Conservation (phyloP, 1,140 invertebrate species). For the Andrena cerasifolii region DNA sequence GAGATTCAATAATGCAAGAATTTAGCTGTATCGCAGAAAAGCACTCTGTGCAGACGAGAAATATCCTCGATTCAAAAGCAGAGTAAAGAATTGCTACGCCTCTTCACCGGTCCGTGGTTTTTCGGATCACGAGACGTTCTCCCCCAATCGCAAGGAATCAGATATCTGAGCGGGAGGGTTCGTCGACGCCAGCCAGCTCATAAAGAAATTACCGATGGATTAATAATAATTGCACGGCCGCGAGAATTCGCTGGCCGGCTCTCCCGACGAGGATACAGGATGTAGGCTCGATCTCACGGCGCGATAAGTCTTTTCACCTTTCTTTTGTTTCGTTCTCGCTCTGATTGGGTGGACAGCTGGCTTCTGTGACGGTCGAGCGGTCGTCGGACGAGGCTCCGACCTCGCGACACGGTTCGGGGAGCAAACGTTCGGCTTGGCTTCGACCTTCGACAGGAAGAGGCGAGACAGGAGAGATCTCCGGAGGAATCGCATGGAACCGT, state of each 20-base stretch:
- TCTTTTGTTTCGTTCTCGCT: constrained; percentile 82
- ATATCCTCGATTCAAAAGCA: too few species aligned
- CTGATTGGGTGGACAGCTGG: constrained; percentile 77
- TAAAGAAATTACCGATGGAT: constrained; percentile 57
- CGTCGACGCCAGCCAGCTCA: neutral
- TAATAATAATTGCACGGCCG: constrained; percentile 70
- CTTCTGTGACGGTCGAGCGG: constrained; percentile 64
- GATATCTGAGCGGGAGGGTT: neutral
- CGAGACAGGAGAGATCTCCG: constrained; percentile 36
- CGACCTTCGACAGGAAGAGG: constrained; percentile 66
- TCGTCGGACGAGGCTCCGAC: constrained; percentile 51
- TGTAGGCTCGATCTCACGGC: constrained; percentile 76
- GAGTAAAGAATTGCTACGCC: neutral
- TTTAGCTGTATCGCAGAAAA: too few species aligned
- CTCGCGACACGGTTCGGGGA: constrained; percentile 68
- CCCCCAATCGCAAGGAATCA: neutral
- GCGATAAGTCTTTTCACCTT: constrained; percentile 82
- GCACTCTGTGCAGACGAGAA: too few species aligned
- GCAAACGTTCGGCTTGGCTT: constrained; percentile 41
- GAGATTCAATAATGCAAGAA: too few species aligned
- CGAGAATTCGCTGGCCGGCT: constrained; percentile 47
- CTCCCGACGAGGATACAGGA: constrained; percentile 67
- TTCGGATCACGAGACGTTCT: constrained; percentile 45
- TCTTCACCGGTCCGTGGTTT: constrained; percentile 54
- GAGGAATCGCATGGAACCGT: constrained; percentile 11